Conservation (phyloP, 2,113 vertebrate genomes). For the Diadophis punctatus region DNA sequence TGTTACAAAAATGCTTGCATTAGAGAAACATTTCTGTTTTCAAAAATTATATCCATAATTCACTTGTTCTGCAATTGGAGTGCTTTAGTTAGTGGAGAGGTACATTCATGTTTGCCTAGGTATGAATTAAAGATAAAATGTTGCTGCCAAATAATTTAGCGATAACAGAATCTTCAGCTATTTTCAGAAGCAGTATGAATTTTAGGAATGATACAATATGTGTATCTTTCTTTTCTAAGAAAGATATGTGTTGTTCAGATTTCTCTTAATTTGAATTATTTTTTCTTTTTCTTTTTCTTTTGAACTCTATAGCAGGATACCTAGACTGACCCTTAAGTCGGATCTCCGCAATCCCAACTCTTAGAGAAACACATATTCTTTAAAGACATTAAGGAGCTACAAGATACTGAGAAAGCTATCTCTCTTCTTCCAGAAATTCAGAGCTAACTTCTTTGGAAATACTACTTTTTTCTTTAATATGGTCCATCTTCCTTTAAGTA, state of each 20-base stretch:
- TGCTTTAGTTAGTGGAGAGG: background rate
- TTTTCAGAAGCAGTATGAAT: background rate
- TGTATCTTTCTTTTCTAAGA: background rate
- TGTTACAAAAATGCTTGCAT: fast-evolving
- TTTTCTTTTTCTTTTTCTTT: background rate
- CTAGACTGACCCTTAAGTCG: background rate
- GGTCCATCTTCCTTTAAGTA: background rate
- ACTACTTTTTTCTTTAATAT: background rate
- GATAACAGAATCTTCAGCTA: background rate
- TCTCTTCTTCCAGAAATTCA: background rate
- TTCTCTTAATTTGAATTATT: background rate
- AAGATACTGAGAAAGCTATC: background rate
- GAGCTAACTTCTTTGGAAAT: background rate
- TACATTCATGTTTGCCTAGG: background rate
- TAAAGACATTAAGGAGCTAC: background rate
- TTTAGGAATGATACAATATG: background rate
- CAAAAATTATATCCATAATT: background rate
- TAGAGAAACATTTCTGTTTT: fast-evolving
- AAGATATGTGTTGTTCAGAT: background rate
- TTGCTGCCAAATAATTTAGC: background rate
- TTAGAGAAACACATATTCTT: background rate
- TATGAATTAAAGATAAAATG: background rate
- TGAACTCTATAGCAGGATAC: background rate
- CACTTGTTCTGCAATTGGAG: background rate
- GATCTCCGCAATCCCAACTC: background rate